These are phyloP conservation scores for Tangara arthus DNA, from an alignment of 2,797 vertebrate genomes.

Conservation along the genomic window DNA sequence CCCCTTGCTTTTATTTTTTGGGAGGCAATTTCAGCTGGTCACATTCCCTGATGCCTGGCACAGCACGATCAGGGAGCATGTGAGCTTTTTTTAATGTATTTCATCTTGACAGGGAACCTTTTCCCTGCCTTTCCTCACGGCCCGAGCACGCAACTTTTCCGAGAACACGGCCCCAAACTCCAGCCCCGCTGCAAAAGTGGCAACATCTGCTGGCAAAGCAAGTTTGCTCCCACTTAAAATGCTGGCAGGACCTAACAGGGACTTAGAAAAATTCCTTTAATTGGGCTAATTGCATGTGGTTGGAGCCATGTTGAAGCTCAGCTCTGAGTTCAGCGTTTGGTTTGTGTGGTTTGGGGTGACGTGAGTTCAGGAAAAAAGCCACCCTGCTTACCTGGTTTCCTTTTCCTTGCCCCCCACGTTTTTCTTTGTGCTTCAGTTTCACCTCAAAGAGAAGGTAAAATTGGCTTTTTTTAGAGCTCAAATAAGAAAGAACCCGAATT, in stretches of 20 bases:
- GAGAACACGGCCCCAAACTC: not conserved
- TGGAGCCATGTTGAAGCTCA: not conserved
- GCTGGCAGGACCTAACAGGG: not conserved
- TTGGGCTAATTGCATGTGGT: not conserved
- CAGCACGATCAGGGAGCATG: not conserved
- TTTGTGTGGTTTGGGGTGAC: not conserved
- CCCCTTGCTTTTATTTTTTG: not conserved
- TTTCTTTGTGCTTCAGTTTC: not conserved
- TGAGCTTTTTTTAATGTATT: slow-evolving; percentile 8
- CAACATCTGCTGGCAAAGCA: not conserved
- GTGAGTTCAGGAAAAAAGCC: not conserved
- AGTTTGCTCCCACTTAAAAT: not conserved
- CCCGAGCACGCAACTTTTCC: not conserved
- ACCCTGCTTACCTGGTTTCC: not conserved
- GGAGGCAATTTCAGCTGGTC: slow-evolving; percentile 5
- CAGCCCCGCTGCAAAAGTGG: not conserved
- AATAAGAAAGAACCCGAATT: not conserved
- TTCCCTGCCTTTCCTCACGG: not conserved
- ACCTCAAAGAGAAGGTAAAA: not conserved
- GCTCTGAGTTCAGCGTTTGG: not conserved
- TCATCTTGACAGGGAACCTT: not conserved
- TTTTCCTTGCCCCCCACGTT: not conserved
- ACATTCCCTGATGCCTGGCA: slow-evolving; percentile 18
- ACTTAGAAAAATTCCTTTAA: not conserved
- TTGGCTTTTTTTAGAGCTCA: fast-evolving